Conservation (phyloP, 2,888 invertebrate genomes). For the Chrysolina oricalcia region DNA sequence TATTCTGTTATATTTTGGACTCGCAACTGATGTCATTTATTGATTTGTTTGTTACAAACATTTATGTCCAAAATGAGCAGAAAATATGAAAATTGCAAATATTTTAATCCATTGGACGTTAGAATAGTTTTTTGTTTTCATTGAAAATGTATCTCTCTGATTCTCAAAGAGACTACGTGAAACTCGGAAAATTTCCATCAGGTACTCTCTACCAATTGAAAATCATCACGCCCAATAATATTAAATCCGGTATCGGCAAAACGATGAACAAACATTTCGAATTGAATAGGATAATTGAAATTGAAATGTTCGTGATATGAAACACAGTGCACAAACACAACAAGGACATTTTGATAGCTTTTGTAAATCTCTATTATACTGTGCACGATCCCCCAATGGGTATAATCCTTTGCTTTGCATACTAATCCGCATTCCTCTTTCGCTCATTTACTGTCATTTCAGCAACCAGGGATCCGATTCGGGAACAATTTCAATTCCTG, state of each 20-base stretch:
- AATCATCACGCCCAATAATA: conserved; percentile 40
- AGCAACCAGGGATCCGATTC: conserved; percentile 64
- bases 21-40: too few species aligned
- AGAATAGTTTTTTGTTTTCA: too few species aligned
- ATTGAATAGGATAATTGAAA: conserved; percentile 54
- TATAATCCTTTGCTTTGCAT: conserved; percentile 63
- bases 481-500: conserved; percentile 65
- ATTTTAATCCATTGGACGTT: too few species aligned
- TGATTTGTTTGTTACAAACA: too few species aligned
- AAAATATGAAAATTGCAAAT: too few species aligned
- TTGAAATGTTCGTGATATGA: conserved; percentile 59
- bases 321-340: conserved; percentile 64
- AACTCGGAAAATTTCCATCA: conserved; percentile 3
- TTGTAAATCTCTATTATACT: conserved; percentile 60
- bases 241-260: conserved; percentile 45
- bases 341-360: conserved; percentile 53
- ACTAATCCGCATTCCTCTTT: conserved; percentile 63
- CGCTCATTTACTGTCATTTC: conserved; percentile 66
- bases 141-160: not conserved
- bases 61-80: too few species aligned
- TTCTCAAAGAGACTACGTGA: not conserved
- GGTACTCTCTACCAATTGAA: conserved; percentile 39
- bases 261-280: conserved; percentile 48
- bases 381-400: conserved; percentile 59
- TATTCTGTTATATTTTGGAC: too few species aligned